Base-by-base conservation (phyloP, 2,797 vertebrate genomes). In the Catostomus latipinnis region DNA sequence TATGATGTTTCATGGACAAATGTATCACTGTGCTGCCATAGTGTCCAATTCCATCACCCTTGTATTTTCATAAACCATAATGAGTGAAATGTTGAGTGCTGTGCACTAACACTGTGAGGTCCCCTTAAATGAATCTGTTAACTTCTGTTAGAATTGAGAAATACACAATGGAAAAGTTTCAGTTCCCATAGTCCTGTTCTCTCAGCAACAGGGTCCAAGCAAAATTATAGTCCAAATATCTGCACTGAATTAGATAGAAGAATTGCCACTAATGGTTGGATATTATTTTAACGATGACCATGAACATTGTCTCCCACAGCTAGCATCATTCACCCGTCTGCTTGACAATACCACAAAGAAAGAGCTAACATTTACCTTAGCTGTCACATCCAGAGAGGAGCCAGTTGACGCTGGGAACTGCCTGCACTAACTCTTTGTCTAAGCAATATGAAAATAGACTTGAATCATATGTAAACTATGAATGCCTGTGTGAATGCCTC, bases 71-170 rank as follows among this genome's bases (percentile, higher is more conserved):
- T 66, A 75, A 76, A 81, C 14, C 80, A 66, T 74, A 78, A 6
- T 1, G 74, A 78, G 84, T 84, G 81, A 82, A 61, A 73, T 76
- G 71, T 85, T 83, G 62, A 89, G 87, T 84, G 88, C 88, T 70
- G 74, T 81, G 81, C 71, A 63, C 79, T 57, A 83, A 70, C 76
- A 45, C 79, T 90, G 86, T 86, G 90, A 89, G 88, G 88, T 90
- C 83, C 69, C 63, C 4, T 66, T 46, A 8, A 60, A 68, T 81
- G 45, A 71, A 89, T 52, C 81, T 86, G 81, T 86, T 85, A 89
- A 88, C 74, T 72, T 34, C 71, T 70, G 84, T 86, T 82, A 87
- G 83, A 84, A 82, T 86, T 86, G 82, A 78, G 48, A 49, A 60
- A 62, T 68, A 83, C 71, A 90, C 88, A 91, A 87, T 86, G 85